Conservation (phyloP, 2,888 invertebrate species). For the Poecilus cupreus region DNA sequence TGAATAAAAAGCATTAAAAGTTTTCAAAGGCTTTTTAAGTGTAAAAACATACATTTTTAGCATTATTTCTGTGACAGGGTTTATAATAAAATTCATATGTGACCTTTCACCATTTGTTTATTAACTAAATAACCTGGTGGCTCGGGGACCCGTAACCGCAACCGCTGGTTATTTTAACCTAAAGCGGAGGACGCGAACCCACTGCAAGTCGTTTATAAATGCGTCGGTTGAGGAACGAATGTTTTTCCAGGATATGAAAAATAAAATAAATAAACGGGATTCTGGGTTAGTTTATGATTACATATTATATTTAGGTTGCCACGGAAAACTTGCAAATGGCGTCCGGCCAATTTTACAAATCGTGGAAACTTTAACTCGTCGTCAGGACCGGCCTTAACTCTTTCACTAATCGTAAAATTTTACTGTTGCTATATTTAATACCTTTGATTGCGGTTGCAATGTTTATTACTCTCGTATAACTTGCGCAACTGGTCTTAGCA, state of each 20-base stretch:
- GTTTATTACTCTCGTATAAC: not conserved
- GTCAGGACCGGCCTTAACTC: slow-evolving; percentile 34
- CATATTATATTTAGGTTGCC: slow-evolving; percentile 60
- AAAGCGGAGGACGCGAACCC: not conserved
- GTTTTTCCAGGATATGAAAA: slow-evolving; percentile 58
- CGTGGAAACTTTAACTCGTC: slow-evolving; percentile 44
- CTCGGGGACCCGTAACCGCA: no score
- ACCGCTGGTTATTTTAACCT: not conserved
- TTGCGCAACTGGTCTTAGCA: not conserved
- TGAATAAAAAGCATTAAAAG: not conserved
- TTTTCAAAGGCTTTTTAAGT: not conserved
- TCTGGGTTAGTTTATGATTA: slow-evolving; percentile 61
- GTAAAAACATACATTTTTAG: no score
- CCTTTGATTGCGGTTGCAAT: not conserved
- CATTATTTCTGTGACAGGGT: not conserved
- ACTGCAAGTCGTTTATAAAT: not conserved
- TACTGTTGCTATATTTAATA: not conserved
- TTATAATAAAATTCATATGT: not conserved
- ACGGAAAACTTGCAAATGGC: slow-evolving; percentile 61
- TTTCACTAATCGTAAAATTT: not conserved
- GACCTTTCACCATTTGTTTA: not conserved
- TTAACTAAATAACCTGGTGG: not conserved
- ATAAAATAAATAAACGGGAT: slow-evolving; percentile 58
- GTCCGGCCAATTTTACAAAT: slow-evolving; percentile 58
- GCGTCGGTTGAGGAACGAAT: slow-evolving; percentile 19